Evolutionary conservation across 1,140 invertebrate species (phyloP).

Genomic region (Achroia grisella): DNA sequence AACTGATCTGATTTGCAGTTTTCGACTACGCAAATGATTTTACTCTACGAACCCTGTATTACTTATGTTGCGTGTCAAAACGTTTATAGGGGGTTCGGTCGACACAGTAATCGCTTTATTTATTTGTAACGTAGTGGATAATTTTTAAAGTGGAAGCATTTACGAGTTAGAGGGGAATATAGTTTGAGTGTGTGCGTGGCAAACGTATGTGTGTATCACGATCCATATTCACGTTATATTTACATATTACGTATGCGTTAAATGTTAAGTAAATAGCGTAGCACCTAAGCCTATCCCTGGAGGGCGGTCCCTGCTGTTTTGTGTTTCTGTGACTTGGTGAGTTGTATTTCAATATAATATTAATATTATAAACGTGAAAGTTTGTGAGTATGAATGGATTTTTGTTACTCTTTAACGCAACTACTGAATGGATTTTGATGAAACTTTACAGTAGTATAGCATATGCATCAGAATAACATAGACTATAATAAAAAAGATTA

Average conservation of each 20-base stretch:
- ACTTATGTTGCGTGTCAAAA: no score
- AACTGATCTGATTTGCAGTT: no score
- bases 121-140: slow-evolving; percentile 36
- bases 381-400: no score
- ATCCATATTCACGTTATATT: slow-evolving; percentile 40
- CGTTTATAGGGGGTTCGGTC: no score
- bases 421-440: no score
- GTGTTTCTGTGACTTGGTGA: slow-evolving; percentile 51
- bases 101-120: slow-evolving; percentile 15
- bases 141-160: slow-evolving; percentile 53
- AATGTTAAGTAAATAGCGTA: slow-evolving; percentile 27
- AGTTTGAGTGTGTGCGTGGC: slow-evolving; percentile 23
- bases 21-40: no score
- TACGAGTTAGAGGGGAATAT: slow-evolving; percentile 28
- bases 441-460: no score
- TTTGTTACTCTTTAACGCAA: no score
- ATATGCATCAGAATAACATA: no score
- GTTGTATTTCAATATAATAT: slow-evolving; percentile 12
- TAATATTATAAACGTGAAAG: no score
- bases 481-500: no score
- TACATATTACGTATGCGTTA: slow-evolving; percentile 46
- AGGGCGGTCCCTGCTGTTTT: slow-evolving; percentile 32
- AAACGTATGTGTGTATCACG: slow-evolving; percentile 20
- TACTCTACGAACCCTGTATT: no score
- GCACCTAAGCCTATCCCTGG: slow-evolving; percentile 27